These are phyloP conservation scores for Bovichtus variegatus DNA, from an alignment of 2,797 vertebrate species.

Conservation along the genomic window DNA sequence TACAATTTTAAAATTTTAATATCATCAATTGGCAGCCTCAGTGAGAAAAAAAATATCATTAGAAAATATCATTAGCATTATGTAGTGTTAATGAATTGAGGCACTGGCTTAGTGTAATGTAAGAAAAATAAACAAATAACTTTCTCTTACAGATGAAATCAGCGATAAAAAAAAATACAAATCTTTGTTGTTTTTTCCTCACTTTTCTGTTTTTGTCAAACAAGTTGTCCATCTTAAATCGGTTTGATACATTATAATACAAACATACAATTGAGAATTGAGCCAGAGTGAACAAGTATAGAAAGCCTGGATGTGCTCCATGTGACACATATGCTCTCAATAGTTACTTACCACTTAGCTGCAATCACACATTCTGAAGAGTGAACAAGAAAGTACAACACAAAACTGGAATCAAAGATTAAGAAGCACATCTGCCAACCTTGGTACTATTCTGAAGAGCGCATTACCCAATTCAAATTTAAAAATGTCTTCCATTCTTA, in stretches of 20 bases:
- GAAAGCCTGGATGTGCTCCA: not conserved
- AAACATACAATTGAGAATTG: not conserved
- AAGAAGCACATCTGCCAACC: not conserved
- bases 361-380: too few species aligned
- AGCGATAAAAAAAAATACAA: too few species aligned
- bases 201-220: not conserved
- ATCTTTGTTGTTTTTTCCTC: too few species aligned
- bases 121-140: too few species aligned
- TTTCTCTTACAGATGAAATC: too few species aligned
- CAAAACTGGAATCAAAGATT: not conserved
- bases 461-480: not conserved
- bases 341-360: too few species aligned
- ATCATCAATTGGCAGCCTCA: not conserved
- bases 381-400: too few species aligned
- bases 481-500: not conserved
- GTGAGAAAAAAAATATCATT: not conserved
- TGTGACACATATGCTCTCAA: not conserved
- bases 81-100: not conserved
- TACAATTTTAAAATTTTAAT: not conserved
- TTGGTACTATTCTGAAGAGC: not conserved
- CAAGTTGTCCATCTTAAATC: not conserved
- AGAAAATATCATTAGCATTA: not conserved
- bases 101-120: not conserved
- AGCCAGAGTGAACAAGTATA: not conserved
- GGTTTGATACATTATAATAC: not conserved